Base-by-base conservation (phyloP, 2,888 invertebrate genomes). In the Mesopsocus fuscifrons region DNA sequence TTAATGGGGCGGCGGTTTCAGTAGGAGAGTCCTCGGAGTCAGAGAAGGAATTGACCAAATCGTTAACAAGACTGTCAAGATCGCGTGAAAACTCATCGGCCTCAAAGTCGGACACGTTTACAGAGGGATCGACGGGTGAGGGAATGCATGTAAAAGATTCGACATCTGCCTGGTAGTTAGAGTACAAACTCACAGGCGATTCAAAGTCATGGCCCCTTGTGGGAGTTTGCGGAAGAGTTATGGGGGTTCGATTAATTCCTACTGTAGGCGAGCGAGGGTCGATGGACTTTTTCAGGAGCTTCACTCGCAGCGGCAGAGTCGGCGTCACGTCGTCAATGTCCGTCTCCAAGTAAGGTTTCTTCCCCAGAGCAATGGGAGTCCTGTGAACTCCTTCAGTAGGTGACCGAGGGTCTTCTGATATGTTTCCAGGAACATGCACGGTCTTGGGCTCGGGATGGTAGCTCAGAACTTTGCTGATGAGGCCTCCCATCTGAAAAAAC, bases 281-380 rank as follows among this genome's bases (percentile, higher is more conserved):
- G 20, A 38, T 38, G 15, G n/a, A 15, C 13, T 38, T 38, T 20
- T 38, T 15, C 8, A 38, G 20, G 20, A 15, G 38, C 5, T 18
- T 15, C 15, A 20, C n/a, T 5, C 38, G 6, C 20, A 20, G 21
- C n/a, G 16, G 38, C 11, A 15, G 5, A 5, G 20, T n/a, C 5
- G 18, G 21, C n/a, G 38, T 9, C 20, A 38, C n/a, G 6, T 15
- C 16, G 20, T 38, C 38, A 4, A 38, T 5, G 20, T 38, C 38
- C 15, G 38, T 38, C 20, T 38, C 38, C 21, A 38, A 38, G 21
- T 38, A 38, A n/a, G 38, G 38, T 38, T 38, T 38, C 21, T 38
- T 38, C 5, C 20, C 38, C 15, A 20, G n/a, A 20, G 20, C 38
- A 11, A 38, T 38, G 5, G 38, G 38, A 5, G 38, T 38, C 11